Evolutionary conservation across 2,888 invertebrate species (phyloP).

Genomic region (Bursaphelenchus okinawaensis): DNA sequence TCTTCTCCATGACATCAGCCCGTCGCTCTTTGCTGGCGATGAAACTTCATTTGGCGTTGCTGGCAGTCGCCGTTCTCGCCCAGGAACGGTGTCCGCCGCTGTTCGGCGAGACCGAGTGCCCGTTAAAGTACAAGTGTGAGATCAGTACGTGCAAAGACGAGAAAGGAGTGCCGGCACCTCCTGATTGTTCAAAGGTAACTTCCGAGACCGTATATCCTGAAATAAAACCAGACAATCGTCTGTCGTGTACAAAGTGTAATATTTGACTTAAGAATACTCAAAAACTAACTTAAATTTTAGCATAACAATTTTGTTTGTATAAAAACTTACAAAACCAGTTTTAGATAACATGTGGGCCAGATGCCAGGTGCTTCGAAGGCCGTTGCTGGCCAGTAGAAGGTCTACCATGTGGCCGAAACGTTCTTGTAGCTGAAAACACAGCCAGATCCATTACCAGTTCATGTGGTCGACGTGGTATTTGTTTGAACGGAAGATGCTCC

Average conservation of each 20-base stretch:
- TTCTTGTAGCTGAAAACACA: slow-evolving; percentile 36
- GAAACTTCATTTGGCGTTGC: background rate
- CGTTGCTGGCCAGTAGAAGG: slow-evolving; percentile 39
- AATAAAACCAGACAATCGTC: no score
- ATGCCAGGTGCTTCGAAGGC: slow-evolving; percentile 33
- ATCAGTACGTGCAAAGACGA: slow-evolving; percentile 38
- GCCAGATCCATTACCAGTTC: slow-evolving; percentile 42
- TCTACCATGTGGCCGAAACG: slow-evolving; percentile 45
- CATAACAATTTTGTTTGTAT: background rate
- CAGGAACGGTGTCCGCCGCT: slow-evolving; percentile 43
- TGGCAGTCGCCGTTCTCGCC: background rate
- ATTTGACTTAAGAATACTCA: no score
- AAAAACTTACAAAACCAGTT: no score
- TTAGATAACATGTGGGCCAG: slow-evolving; percentile 35
- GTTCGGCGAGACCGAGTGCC: slow-evolving; percentile 51
- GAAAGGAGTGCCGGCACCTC: slow-evolving; percentile 27
- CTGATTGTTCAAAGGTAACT: slow-evolving; percentile 37
- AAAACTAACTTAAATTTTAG: background rate
- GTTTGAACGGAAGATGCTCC: slow-evolving; percentile 46
- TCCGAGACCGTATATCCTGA: no score
- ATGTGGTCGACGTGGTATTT: slow-evolving; percentile 45
- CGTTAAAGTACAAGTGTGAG: slow-evolving; percentile 35
- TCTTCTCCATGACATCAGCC: background rate
- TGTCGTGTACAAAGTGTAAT: no score
- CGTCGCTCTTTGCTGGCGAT: background rate